These are phyloP conservation scores for Percopsis transmontana DNA, from an alignment of 2,113 vertebrate species.

Conservation along the genomic window DNA sequence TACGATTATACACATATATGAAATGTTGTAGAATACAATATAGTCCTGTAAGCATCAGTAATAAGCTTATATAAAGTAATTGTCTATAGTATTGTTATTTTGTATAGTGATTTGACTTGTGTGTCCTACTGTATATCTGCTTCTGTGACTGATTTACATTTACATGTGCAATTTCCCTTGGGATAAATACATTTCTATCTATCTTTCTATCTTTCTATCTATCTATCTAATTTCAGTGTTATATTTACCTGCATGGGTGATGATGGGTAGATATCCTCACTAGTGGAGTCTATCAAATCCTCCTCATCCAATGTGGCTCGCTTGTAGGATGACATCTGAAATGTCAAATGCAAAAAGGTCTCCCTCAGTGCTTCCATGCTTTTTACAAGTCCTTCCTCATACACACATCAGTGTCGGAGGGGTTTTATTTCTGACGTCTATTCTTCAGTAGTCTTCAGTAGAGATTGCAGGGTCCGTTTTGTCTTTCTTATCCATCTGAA, in stretches of 20 bases:
- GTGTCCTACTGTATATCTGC: too few species aligned
- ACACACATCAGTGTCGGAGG: constrained; percentile 4
- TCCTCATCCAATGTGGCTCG: constrained; percentile 93
- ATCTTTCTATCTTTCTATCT: too few species aligned
- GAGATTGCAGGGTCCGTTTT: constrained; percentile 32
- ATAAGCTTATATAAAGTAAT: too few species aligned
- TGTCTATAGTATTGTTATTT: too few species aligned
- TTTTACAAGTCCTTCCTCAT: constrained; percentile 7
- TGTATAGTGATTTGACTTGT: too few species aligned
- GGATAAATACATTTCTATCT: too few species aligned
- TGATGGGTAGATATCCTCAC: constrained; percentile 85
- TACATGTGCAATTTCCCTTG: too few species aligned
- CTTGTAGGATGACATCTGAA: constrained; percentile 95
- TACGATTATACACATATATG: too few species aligned
- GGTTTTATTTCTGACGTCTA: constrained; percentile 11
- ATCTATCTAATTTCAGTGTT: not conserved
- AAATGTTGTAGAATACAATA: too few species aligned
- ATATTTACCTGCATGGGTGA: constrained; percentile 84
- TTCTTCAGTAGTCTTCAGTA: constrained; percentile 29
- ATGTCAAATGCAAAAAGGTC: constrained; percentile 81
- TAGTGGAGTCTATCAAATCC: constrained; percentile 86
- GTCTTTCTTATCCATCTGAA: constrained; percentile 55
- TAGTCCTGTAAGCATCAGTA: too few species aligned
- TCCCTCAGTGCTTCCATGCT: constrained; percentile 80
- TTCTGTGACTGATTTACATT: too few species aligned